Conservation (phyloP, 2,888 invertebrate species). For the Acanthoscelides obtectus region DNA sequence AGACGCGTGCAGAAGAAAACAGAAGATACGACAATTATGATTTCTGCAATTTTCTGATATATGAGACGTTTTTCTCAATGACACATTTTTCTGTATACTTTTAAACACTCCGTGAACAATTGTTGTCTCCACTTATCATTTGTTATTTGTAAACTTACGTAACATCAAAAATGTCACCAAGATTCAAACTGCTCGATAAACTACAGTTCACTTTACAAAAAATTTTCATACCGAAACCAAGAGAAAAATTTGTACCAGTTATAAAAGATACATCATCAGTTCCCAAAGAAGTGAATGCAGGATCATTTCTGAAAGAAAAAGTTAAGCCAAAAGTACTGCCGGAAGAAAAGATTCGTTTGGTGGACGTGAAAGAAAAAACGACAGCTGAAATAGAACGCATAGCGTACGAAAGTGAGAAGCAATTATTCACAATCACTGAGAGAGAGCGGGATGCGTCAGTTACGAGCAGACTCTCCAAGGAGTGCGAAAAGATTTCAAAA, state of each 20-base stretch:
- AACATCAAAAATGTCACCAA: background rate
- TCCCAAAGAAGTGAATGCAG: background rate
- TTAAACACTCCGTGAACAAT: too few species aligned
- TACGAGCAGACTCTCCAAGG: conserved; percentile 23
- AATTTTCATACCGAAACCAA: background rate
- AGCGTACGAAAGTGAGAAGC: conserved; percentile 10
- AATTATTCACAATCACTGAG: conserved; percentile 16
- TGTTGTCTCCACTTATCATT: too few species aligned
- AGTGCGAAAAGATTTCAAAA: conserved; percentile 16
- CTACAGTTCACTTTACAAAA: background rate
- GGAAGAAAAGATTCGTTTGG: background rate
- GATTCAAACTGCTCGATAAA: background rate
- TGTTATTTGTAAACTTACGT: too few species aligned
- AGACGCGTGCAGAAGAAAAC: too few species aligned
- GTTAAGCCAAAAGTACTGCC: background rate
- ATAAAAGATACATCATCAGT: background rate
- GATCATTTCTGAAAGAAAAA: background rate
- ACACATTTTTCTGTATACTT: too few species aligned
- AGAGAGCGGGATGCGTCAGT: conserved; percentile 23
- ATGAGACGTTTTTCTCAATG: too few species aligned
- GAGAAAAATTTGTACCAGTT: background rate
- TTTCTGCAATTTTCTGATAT: too few species aligned
- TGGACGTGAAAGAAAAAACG: background rate
- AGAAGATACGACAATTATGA: too few species aligned
- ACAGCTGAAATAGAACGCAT: background rate